phyloP scores from a whole-genome alignment of 1,140 invertebrate species.

The Cataglyphis hispanica region DNA sequence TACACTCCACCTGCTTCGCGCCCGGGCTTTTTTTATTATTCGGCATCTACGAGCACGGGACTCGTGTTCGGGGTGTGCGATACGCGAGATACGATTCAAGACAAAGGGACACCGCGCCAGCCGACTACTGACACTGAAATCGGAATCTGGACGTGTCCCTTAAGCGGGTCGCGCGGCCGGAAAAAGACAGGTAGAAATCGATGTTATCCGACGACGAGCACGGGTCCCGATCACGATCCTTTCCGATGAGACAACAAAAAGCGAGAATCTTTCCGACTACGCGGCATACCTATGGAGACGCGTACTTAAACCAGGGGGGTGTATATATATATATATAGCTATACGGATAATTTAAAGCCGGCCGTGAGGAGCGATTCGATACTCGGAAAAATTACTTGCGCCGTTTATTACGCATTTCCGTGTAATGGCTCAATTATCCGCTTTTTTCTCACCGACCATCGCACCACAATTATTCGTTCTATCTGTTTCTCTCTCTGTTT shows the following conservation, averaged over 20 bases:
- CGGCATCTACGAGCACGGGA: slow-evolving; percentile 5
- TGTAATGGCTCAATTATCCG: slow-evolving; percentile 60
- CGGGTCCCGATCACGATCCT: slow-evolving; percentile 43
- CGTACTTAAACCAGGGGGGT: slow-evolving; percentile 57
- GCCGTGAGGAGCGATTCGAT: slow-evolving; percentile 23
- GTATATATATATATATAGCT: too few relatives aligned
- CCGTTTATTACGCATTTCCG: slow-evolving; percentile 60
- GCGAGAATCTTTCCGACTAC: slow-evolving; percentile 62
- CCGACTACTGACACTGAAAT: slow-evolving; percentile 63
- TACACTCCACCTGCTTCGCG: slow-evolving; percentile 23
- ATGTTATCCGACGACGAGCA: slow-evolving; percentile 68
- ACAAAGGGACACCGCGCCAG: slow-evolving; percentile 33
- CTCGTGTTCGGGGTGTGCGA: slow-evolving; percentile 35
- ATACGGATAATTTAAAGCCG: slow-evolving; percentile 21
- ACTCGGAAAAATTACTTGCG: slow-evolving; percentile 60
- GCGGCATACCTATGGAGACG: slow-evolving; percentile 66
- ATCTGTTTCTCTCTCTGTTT: not conserved
- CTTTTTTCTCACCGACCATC: slow-evolving; percentile 42
- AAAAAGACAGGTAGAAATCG: slow-evolving; percentile 74
- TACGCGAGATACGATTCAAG: slow-evolving; percentile 60
- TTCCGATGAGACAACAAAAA: slow-evolving; percentile 60
- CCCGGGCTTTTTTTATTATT: slow-evolving; percentile 29
- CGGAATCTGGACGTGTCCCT: slow-evolving; percentile 73
- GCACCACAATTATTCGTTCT: slow-evolving; percentile 26
- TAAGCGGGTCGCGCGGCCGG: slow-evolving; percentile 63